Evolutionary conservation across 1,140 invertebrate genomes (phyloP), one percentile per base, ranked within the genome.

Genomic region (Ceratina australensis): DNA sequence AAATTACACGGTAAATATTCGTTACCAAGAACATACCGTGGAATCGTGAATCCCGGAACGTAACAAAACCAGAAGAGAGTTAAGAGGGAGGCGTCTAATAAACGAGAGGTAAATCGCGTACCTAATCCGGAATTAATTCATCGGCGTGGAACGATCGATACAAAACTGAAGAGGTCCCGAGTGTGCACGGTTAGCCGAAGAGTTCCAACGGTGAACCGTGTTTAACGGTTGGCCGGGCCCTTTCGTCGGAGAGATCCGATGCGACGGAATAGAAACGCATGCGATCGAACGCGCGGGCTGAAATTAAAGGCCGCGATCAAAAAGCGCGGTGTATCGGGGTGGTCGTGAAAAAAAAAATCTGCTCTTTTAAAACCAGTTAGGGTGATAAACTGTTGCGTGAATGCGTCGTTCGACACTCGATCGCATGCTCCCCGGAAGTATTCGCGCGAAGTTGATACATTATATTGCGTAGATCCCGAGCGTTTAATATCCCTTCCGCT

Each of bases 391-490:
- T 57, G 20, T 15, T 10, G 49, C 33, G 4, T 15, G 68, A 71
- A 13, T 59, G 47, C 42, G 24, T 3, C 42, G 22, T 33, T 50
- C 12, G 24, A 15, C n/a, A 12, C 26, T 2, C 28, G 26, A 33
- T 42, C 15, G 24, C 52, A 22, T 3, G 22, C 16, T 2, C 22
- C 24, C 50, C 18, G 42, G 18, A 76, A 68, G 54, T 22, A 50
- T 76, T 60, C 65, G 33, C 65, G 56, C 56, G 65, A 76, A 16
- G n/a, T 42, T 76, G 65, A 69, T 76, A 69, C 65, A 69, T 61
- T 69, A 69, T 76, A 69, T 76, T 42, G 73, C 73, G 56, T 52
- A 69, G 22, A 20, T 4, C 56, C 56, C 24, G 42, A 67, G 15
- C 66, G 57, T 76, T 76, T 76, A 69, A 76, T 69, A 69, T 69